Evolutionary conservation across 2,797 vertebrate species (phyloP), one percentile per base, ranked within the genome.

Genomic region (Eremophila alpestris): DNA sequence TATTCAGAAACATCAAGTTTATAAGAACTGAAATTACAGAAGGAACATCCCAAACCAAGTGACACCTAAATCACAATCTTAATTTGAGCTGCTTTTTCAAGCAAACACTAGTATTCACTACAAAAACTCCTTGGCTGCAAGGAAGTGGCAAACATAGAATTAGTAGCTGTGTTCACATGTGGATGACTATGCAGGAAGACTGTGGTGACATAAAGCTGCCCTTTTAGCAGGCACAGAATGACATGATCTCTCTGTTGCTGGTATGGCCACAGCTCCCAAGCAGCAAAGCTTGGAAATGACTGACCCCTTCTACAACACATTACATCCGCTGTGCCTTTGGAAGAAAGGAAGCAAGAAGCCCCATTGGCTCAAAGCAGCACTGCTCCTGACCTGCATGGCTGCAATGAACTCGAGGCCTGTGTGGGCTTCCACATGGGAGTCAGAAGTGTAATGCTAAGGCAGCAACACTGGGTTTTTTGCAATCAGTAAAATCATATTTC

Each of bases 21-120:
- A 56, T 30, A 74, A 29, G 29, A 89, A 48, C 52, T 8, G 20
- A 51, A 43, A 46, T 24, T 27, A 23, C 2, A 60, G 63, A 69
- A 84, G 49, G n/a, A 84, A 43, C 2, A 6, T 40, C 60, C 46
- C 49, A 49, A 63, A 71, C 21, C 52, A 85, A 38, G 16, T 48
- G 34, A 56, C n/a, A 62, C 20, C 77, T 65, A 59, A 78, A 92
- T 85, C 22, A 49, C 34, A 26, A 49, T 26, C 38, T 62, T 36
- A 55, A 63, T 46, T 77, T 58, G 48, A 91, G 32, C 59, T 85
- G 40, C 71, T 70, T 56, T 54, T 91, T 59, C 64, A 87, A 87
- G 60, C 29, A 77, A 89, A 81, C n/a, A 20, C 19, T 29, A 26
- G 10, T 14, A 75, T 54, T 84, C 79, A 60, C n/a, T 46, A 77